A percentile compares a stretch with the other conserved stretches of the same genome.
phyloP scores from a whole-genome alignment of 2,113 vertebrate species.

The Pyrgilauda ruficollis region DNA sequence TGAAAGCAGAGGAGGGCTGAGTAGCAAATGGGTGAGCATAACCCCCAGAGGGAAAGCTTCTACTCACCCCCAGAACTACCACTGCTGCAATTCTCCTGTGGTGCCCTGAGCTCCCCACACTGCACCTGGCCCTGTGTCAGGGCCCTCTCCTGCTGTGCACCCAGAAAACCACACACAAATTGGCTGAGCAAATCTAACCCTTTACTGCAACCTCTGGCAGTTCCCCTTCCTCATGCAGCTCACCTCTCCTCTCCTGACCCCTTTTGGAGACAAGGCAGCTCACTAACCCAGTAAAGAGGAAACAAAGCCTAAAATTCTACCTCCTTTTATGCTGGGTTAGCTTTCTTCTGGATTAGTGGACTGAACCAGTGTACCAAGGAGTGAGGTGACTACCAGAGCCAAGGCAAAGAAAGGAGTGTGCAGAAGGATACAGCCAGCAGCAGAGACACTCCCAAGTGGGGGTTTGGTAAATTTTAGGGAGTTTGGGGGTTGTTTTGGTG shows the following conservation, averaged over 20 bases:
- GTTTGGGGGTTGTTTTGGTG: neutral
- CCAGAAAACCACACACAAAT: neutral
- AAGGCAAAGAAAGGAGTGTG: neutral
- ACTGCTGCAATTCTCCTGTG: neutral
- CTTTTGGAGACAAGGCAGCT: neutral
- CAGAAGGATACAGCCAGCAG: neutral
- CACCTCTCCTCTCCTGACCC: neutral
- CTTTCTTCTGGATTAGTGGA: neutral
- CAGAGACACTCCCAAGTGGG: neutral
- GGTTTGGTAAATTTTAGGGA: neutral
- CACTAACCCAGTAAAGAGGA: neutral
- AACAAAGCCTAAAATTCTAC: neutral
- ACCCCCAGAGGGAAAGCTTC: neutral
- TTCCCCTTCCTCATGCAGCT: neutral
- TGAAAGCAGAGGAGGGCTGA: constrained; percentile 5
- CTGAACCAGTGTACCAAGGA: neutral
- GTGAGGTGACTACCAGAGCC: neutral
- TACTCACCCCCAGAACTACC: neutral
- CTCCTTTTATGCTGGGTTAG: neutral
- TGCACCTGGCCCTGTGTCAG: neutral
- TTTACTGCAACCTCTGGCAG: neutral
- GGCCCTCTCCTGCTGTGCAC: fast-evolving
- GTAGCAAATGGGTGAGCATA: constrained; percentile 1
- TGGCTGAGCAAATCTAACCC: neutral
- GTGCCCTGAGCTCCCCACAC: neutral